phyloP scores from a whole-genome alignment of 2,888 invertebrate genomes.

The Cephonodes hylas region DNA sequence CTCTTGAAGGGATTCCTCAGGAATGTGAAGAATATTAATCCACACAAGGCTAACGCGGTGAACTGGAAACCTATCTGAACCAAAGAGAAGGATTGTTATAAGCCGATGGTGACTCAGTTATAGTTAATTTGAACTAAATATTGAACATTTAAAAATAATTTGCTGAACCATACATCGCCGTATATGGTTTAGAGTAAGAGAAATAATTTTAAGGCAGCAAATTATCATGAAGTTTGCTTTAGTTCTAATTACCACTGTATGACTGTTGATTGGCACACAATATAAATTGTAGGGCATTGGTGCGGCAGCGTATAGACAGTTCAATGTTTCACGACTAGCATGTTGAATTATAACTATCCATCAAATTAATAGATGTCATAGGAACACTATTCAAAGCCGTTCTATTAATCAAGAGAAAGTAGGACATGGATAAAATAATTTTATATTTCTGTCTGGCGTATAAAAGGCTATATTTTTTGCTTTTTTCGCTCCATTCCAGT shows the following conservation, averaged over 20 bases:
- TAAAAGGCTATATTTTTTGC: too few species aligned
- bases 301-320: constrained; percentile 61
- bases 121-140: too few species aligned
- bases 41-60: too few species aligned
- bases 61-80: too few species aligned
- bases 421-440: constrained; percentile 57
- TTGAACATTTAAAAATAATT: too few species aligned
- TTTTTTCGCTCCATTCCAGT: too few species aligned
- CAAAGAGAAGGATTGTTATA: too few species aligned
- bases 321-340: constrained; percentile 66
- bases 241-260: constrained; percentile 57
- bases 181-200: too few species aligned
- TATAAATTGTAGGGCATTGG: constrained; percentile 66
- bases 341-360: constrained; percentile 60
- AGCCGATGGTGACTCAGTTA: too few species aligned
- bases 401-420: constrained; percentile 63
- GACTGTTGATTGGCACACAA: constrained; percentile 68
- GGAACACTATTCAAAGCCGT: constrained; percentile 47
- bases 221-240: neutral
- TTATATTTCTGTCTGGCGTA: constrained; percentile 52
- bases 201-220: neutral
- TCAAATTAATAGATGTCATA: constrained; percentile 57
- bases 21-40: too few species aligned
- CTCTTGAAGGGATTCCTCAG: too few species aligned
- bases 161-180: too few species aligned